phyloP scores from a whole-genome alignment of 2,888 invertebrate species.

The Cheilosia urbana region DNA sequence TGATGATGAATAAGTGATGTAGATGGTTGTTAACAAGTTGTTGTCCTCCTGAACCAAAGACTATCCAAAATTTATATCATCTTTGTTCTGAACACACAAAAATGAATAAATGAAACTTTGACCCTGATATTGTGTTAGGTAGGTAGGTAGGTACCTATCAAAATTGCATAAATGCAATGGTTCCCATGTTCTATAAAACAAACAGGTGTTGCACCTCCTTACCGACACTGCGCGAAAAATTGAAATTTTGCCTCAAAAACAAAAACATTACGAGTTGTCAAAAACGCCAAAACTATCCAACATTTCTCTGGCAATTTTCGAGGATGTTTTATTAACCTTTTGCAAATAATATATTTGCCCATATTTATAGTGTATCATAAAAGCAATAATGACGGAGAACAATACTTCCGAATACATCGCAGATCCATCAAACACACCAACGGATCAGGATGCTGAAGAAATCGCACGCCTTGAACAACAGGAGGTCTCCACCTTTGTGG shows the following conservation, averaged over 20 bases:
- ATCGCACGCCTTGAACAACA: constrained; percentile 84
- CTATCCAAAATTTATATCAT: too few species aligned
- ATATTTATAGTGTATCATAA: constrained; percentile 1
- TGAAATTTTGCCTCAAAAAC: constrained; percentile 38
- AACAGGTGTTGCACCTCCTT: not conserved
- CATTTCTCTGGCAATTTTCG: constrained; percentile 8
- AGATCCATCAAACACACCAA: constrained; percentile 3
- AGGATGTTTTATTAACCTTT: constrained; percentile 21
- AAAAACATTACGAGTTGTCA: constrained; percentile 68
- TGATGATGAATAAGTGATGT: too few species aligned
- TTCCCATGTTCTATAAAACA: not conserved
- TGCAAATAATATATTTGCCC: constrained; percentile 13
- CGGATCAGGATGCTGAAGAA: constrained; percentile 85
- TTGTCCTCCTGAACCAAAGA: too few species aligned
- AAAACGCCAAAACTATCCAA: constrained; percentile 41
- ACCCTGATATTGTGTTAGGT: not conserved
- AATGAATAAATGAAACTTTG: not conserved
- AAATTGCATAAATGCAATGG: not conserved
- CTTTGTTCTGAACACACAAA: too few species aligned
- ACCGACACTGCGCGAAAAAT: constrained; percentile 33
- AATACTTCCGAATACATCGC: constrained; percentile 46
- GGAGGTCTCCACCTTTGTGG: constrained; percentile 84
- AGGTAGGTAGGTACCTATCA: too few species aligned
- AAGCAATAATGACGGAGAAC: constrained; percentile 61
- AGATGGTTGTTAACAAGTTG: too few species aligned